Base-by-base conservation (phyloP, 2,888 invertebrate genomes). In the Conchocele bisecta region DNA sequence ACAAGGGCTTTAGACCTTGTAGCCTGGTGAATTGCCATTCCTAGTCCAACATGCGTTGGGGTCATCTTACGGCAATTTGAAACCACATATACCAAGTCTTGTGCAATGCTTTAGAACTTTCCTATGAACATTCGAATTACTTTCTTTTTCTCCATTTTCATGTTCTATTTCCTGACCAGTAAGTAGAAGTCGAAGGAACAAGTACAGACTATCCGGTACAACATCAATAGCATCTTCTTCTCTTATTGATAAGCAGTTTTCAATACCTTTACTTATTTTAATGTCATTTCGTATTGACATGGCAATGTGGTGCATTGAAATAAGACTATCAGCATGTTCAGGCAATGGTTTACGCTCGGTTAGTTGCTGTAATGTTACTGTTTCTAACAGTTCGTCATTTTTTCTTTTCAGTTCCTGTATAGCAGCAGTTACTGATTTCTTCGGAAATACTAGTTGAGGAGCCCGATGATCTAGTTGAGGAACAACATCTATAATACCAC, bases 1-100 rank as follows among this genome's bases (percentile, higher is more conserved):
- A 65, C 65, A 2, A 65, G 41, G 4, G 37, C 57, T 48, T 57
- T 57, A 26, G 56, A 56, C 26, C 65, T 28, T 17, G 56, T 57
- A 26, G 39, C 57, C 24, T 58, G 58, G 26, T 66, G 66, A 15
- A 59, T 35, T 26, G 59, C 59, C 24, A 28, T 39, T 42, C 37
- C 58, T 13, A 58, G 26, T 2, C 57, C 50, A 15, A 57, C 33
- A 48, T 65, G 58, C 33, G 42, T 65, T 11, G 65, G 57, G 4
- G 65, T 65, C 37, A 42, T 9, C 28, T 46, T 22, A 46, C 20
- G 24, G 46, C 46, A 9, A n/a, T 42, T 42, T 9, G 42, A 42
- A 9, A 42, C 42, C 22, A 42, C 22, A 22, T 42, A 42, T 42
- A 42, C 42, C 42, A 42, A 42, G 22, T 42, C 42, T 22, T 42